phyloP scores from a whole-genome alignment of 1,140 invertebrate species.

The Holotrichia oblita region DNA sequence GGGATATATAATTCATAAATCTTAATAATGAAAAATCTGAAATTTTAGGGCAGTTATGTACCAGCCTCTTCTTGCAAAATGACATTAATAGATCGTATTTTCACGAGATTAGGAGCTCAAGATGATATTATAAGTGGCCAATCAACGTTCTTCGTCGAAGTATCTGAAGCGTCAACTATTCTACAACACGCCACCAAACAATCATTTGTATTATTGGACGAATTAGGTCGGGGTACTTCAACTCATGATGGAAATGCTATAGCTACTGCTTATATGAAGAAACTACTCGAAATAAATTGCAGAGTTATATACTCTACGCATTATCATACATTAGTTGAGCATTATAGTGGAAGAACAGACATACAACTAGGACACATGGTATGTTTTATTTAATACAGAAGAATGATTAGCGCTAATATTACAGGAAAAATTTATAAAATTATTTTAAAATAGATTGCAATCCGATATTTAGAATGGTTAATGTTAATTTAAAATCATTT shows the following conservation, averaged over 20 bases:
- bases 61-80: conserved; percentile 83
- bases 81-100: conserved; percentile 90
- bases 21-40: neutral
- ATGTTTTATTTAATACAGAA: conserved; percentile 37
- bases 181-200: conserved; percentile 86
- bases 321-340: conserved; percentile 92
- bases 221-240: conserved; percentile 92
- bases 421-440: conserved; percentile 6
- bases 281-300: conserved; percentile 78
- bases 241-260: conserved; percentile 96
- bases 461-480: too few species aligned
- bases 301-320: conserved; percentile 95
- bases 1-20: conserved; percentile 38
- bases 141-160: conserved; percentile 95
- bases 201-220: conserved; percentile 94
- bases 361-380: conserved; percentile 95
- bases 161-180: conserved; percentile 92
- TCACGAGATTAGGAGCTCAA: conserved; percentile 92
- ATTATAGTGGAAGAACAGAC: conserved; percentile 75
- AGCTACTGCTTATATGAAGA: conserved; percentile 86
- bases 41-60: conserved; percentile 85
- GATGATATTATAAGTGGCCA: conserved; percentile 94
- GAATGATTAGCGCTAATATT: neutral
- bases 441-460: neutral
- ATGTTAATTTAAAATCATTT: too few species aligned